Evolutionary conservation across 2,797 vertebrate genomes (phyloP).

Genomic region (Coregonus suidteri): DNA sequence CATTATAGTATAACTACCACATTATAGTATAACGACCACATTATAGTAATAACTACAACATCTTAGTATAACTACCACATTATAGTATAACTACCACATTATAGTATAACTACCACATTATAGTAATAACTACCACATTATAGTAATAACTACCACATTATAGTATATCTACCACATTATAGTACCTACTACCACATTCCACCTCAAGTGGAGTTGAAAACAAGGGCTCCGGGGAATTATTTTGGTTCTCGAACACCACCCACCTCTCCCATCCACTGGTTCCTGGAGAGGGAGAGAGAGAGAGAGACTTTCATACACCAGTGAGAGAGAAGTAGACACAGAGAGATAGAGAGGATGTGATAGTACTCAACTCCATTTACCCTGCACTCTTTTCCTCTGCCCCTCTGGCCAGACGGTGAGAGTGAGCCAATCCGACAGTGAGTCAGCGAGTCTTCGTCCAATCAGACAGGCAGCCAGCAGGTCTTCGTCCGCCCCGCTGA

Average conservation of each 20-base stretch:
- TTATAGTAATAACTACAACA: too few relatives aligned
- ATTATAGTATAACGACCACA: too few relatives aligned
- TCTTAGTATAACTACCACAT: too few relatives aligned
- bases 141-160: too few relatives aligned
- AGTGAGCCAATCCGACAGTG: conserved; percentile 51
- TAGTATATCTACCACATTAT: too few relatives aligned
- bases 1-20: too few relatives aligned
- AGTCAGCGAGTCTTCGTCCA: neutral
- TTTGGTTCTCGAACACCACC: neutral
- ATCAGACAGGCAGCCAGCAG: neutral
- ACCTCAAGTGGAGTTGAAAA: neutral
- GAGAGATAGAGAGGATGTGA: neutral
- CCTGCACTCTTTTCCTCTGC: conserved; percentile 17
- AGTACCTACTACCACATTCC: neutral
- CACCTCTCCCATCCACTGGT: neutral
- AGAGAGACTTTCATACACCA: conserved; percentile 13
- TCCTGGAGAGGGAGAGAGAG: neutral
- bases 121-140: too few relatives aligned
- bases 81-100: too few relatives aligned
- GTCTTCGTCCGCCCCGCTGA: conserved; percentile 40
- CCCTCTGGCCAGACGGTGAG: conserved; percentile 44
- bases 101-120: too few relatives aligned
- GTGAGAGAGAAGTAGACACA: neutral
- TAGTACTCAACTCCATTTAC: conserved; percentile 37
- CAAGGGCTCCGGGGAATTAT: conserved; percentile 1